Evolutionary conservation across 1,140 invertebrate genomes (phyloP).

Genomic region (Trichonephila inaurata): DNA sequence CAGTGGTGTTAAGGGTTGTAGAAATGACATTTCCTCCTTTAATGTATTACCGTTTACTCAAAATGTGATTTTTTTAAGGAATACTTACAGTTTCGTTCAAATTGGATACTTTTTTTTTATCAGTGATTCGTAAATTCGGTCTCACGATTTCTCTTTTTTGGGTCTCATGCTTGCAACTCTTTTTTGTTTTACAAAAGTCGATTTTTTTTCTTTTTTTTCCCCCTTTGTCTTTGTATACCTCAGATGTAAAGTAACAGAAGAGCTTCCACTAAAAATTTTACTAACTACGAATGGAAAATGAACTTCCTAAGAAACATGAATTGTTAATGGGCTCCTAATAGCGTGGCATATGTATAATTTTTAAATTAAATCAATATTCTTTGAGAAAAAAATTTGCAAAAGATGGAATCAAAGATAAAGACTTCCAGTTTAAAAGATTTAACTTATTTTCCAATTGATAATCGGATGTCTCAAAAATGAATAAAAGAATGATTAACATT

Average conservation of each 20-base stretch:
- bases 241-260: neutral
- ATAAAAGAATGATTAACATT: too few species aligned
- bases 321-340: neutral
- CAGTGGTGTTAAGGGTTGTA: neutral
- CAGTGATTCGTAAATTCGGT: neutral
- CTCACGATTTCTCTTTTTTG: neutral
- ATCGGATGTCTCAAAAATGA: too few species aligned
- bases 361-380: neutral
- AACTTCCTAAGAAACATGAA: neutral
- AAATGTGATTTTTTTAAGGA: constrained; percentile 50
- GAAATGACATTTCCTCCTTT: neutral
- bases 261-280: neutral
- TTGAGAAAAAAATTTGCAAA: neutral
- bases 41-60: constrained; percentile 16
- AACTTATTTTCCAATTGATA: too few species aligned
- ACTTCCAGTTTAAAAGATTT: too few species aligned
- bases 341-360: neutral
- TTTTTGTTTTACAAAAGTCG: neutral
- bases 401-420: too few species aligned
- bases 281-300: neutral
- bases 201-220: neutral
- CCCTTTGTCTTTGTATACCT: neutral
- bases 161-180: neutral
- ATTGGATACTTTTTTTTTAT: constrained; percentile 47
- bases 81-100: constrained; percentile 46